Percentiles rank a stretch among this genome's conserved stretches.
Conservation (phyloP, 2,888 invertebrate species). For the Monopis laevigella region DNA sequence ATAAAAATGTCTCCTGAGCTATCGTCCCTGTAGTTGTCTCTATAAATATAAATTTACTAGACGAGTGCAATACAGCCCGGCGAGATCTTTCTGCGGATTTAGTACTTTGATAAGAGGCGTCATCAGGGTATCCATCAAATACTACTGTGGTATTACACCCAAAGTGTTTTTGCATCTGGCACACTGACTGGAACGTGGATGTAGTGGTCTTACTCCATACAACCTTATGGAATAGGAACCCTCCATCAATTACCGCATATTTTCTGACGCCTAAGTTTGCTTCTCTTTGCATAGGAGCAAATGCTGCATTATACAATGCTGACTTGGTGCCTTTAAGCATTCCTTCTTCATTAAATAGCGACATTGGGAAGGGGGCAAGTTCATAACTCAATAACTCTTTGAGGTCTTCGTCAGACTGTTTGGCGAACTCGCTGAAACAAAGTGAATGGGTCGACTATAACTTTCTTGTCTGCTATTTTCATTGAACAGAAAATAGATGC, state of each 20-base stretch:
- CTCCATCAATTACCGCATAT: conserved; percentile 15
- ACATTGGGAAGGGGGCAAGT: conserved; percentile 5
- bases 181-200: conserved; percentile 5
- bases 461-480: conserved; percentile 21
- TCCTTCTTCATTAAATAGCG: conserved; percentile 20
- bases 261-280: conserved; percentile 16
- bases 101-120: neutral
- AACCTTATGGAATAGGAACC: conserved; percentile 12
- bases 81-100: conserved; percentile 8
- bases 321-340: conserved; percentile 45
- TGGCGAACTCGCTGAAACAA: neutral
- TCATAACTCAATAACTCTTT: conserved; percentile 1
- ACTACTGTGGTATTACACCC: conserved; percentile 3
- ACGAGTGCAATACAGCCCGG: conserved; percentile 3
- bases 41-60: conserved; percentile 12
- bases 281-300: conserved; percentile 29
- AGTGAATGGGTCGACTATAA: neutral
- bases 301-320: conserved; percentile 31
- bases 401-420: neutral
- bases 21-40: conserved; percentile 11
- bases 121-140: conserved; percentile 8
- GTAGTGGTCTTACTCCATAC: neutral
- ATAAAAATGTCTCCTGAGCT: conserved; percentile 13
- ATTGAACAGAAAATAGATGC: conserved; percentile 23
- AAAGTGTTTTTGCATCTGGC: conserved; percentile 6